A percentile compares a stretch with the other conserved stretches of the same genome.
Evolutionary conservation across 2,113 vertebrate species (phyloP).

Genomic region (Corythaeola cristata): DNA sequence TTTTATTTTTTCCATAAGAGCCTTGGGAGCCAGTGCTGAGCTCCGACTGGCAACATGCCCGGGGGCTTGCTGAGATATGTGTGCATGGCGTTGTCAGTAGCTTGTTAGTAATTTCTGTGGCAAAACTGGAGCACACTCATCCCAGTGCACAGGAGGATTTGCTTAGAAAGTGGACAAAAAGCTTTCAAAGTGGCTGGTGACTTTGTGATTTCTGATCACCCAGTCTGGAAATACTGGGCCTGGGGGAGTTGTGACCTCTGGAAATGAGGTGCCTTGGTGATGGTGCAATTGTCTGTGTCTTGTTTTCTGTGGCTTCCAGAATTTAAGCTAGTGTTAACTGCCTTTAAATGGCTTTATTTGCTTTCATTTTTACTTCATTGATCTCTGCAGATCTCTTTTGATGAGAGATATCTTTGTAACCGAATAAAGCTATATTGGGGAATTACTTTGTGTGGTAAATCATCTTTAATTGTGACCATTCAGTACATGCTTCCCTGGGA

Average conservation of each 20-base stretch:
- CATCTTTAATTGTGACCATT: background rate
- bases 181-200: fast-evolving
- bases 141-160: background rate
- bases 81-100: background rate
- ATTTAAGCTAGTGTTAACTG: background rate
- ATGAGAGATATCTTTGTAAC: background rate
- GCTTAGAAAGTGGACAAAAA: fast-evolving
- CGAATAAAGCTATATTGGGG: background rate
- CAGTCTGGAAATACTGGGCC: background rate
- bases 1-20: background rate
- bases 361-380: background rate
- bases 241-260: background rate
- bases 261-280: fast-evolving
- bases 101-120: fast-evolving
- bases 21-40: background rate
- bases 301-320: background rate
- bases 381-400: background rate
- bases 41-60: background rate
- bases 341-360: background rate
- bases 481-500: background rate
- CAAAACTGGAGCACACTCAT: fast-evolving
- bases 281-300: fast-evolving
- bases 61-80: background rate
- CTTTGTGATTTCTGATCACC: background rate
- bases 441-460: fast-evolving